A percentile compares a stretch with the other conserved stretches of the same genome.
phyloP scores from a whole-genome alignment of 2,797 vertebrate species.

The Triplophysa bombifrons region DNA sequence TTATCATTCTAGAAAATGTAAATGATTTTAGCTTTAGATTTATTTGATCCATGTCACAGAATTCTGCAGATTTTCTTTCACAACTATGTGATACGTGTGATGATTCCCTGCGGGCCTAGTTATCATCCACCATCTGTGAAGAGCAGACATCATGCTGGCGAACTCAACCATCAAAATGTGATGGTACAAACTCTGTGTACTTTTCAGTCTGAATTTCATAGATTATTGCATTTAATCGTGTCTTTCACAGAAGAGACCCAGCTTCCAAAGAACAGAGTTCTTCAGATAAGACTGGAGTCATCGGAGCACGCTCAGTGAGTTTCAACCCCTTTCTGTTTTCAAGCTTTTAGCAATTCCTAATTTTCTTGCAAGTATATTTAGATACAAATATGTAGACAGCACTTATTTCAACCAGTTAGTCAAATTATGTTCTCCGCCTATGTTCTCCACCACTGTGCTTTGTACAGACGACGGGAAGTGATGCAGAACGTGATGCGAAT shows the following conservation, averaged over 20 bases:
- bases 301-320: constrained; percentile 93
- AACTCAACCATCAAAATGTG: constrained; percentile 1
- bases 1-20: not conserved
- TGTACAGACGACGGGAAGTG: constrained; percentile 84
- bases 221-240: constrained; percentile 36
- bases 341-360: too few species aligned
- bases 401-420: not conserved
- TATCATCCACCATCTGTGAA: not conserved
- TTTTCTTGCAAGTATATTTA: too few species aligned
- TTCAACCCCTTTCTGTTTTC: not conserved
- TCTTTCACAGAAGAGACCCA: constrained; percentile 88
- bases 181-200: not conserved
- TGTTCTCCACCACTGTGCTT: constrained; percentile 17
- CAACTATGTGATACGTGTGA: not conserved
- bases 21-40: not conserved
- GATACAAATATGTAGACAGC: not conserved
- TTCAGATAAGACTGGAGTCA: constrained; percentile 88
- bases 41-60: not conserved
- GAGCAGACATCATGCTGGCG: not conserved
- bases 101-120: not conserved
- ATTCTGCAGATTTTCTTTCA: not conserved
- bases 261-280: constrained; percentile 85
- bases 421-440: not conserved
- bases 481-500: constrained; percentile 95
- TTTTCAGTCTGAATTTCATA: not conserved